Evolutionary conservation across 2,888 invertebrate species (phyloP), one percentile per base, ranked within the genome.

Genomic region (Belgica antarctica): DNA sequence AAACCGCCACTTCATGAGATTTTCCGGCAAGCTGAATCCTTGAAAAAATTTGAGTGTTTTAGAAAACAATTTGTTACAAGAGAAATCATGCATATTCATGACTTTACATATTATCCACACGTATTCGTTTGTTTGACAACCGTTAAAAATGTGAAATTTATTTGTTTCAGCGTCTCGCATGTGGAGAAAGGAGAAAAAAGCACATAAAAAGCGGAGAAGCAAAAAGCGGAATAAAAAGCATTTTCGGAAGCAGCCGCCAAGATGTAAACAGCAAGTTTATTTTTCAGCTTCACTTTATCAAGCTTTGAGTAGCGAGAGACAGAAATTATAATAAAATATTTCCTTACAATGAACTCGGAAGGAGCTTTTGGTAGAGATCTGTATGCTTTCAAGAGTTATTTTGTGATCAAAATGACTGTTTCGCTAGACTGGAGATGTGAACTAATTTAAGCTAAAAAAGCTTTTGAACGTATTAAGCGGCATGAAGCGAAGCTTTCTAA

Each of bases 81-180:
- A 17, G 12, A 52, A 3, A 7, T 52, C 52, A 52, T 52, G 52
- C 52, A 52, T 52, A 52, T 52, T 52, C 52, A 52, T 31, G 34
- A 31, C 34, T 31, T 5, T 31, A 31, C 34, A 31, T 10, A 22
- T 52, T 52, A 17, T 7, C 7, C 52, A 52, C 17, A 52, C 12
- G 15, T 41, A 7, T 41, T 12, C 41, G 12, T 12, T 52, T 52
- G 24, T 52, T 59, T 59, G 59, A 59, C 59, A 59, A 59, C 19
- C 59, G 59, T 24, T 59, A 59, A 59, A 59, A 59, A 12, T 7
- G 25, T 5, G 19, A 52, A 22, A 52, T 17, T 52, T 52, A 59
- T 59, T 59, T 59, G 59, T 5, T 59, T 59, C 7, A 27, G 17
- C 7, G 4, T 22, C 12, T 17, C 57, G 57, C n/a, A 59, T 8